Evolutionary conservation across 2,888 invertebrate genomes (phyloP).

Genomic region (Criorhina ranunculi): DNA sequence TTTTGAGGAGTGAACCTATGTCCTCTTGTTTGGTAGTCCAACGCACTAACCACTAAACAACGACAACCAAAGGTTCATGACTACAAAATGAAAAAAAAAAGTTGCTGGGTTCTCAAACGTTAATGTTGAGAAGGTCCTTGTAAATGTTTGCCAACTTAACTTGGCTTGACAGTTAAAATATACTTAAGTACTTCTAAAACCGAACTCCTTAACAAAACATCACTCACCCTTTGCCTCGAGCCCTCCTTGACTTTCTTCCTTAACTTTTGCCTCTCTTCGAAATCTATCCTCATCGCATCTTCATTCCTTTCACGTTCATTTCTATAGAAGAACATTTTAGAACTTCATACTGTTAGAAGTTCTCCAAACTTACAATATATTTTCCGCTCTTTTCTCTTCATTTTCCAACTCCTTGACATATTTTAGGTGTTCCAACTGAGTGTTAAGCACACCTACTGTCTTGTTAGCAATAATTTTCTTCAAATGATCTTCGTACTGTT

Average conservation of each 20-base stretch:
- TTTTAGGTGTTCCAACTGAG: constrained; percentile 43
- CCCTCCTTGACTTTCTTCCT: constrained; percentile 37
- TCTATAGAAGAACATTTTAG: neutral
- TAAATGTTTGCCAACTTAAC: no score
- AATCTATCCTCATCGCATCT: constrained; percentile 18
- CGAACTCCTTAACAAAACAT: no score
- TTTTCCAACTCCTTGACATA: constrained; percentile 54
- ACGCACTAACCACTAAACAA: no score
- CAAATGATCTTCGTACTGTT: constrained; percentile 52
- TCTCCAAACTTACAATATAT: constrained; percentile 23
- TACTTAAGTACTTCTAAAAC: no score
- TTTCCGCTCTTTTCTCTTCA: constrained; percentile 51
- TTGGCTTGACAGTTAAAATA: no score
- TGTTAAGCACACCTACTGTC: constrained; percentile 13
- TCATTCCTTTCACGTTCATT: constrained; percentile 31
- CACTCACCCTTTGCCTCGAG: constrained; percentile 30
- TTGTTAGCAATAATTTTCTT: constrained; percentile 51
- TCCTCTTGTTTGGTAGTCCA: no score
- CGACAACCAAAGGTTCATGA: no score
- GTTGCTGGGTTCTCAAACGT: no score
- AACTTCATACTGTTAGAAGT: neutral
- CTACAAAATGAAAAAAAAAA: no score
- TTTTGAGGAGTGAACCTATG: no score
- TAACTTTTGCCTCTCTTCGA: constrained; percentile 7
- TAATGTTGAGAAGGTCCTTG: no score